Evolutionary conservation across 2,888 invertebrate genomes (phyloP).

Genomic region (Beris morrisii): DNA sequence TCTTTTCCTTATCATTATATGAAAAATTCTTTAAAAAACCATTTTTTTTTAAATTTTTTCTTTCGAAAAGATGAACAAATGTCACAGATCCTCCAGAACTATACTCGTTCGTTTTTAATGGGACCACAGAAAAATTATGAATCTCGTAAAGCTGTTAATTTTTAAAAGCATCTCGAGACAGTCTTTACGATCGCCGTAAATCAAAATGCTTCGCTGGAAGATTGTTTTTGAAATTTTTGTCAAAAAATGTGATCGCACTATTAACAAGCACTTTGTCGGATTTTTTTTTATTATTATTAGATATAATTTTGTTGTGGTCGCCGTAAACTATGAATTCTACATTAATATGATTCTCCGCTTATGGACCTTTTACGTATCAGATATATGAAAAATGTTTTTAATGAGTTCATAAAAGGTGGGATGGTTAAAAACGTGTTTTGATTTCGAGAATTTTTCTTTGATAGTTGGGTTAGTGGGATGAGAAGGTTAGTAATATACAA

Average conservation of each 20-base stretch:
- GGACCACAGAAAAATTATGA: conserved; percentile 15
- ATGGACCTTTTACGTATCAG: not conserved
- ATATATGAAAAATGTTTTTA: conserved; percentile 1
- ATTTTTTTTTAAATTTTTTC: too few species aligned
- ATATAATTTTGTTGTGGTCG: conserved; percentile 8
- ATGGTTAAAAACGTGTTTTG: too few species aligned
- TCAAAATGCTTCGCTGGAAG: conserved; percentile 15
- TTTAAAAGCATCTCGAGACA: conserved; percentile 21
- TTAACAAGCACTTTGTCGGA: not conserved
- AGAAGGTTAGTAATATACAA: too few species aligned
- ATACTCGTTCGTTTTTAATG: conserved; percentile 7
- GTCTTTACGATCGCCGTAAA: conserved; percentile 26
- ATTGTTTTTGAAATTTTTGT: conserved; percentile 6
- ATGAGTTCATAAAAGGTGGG: conserved; percentile 3
- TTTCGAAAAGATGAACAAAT: too few species aligned
- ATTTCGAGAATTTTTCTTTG: too few species aligned
- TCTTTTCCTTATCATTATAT: too few species aligned
- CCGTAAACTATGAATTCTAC: conserved; percentile 9
- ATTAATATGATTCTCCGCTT: not conserved
- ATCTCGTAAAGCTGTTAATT: conserved; percentile 2
- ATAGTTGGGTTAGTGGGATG: too few species aligned
- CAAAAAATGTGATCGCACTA: conserved; percentile 8
- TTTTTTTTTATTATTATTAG: conserved; percentile 2
- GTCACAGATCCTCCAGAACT: too few species aligned
- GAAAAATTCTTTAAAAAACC: too few species aligned